Conservation (phyloP, 2,797 vertebrate genomes). For the Gephyroberyx darwinii region DNA sequence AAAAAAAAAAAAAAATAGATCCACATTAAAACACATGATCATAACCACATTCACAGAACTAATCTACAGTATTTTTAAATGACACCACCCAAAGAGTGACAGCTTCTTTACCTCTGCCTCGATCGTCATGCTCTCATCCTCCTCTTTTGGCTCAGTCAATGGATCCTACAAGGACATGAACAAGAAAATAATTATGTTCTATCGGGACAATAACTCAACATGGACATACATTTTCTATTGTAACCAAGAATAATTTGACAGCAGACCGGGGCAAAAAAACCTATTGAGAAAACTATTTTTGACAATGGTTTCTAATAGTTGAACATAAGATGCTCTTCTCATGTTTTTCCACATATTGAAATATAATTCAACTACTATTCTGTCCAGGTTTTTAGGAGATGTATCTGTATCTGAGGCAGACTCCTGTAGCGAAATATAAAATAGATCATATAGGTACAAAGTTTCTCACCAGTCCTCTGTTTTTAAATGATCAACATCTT, state of each 20-base stretch:
- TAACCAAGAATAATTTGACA: neutral
- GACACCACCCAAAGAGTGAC: neutral
- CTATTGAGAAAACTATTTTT: too few relatives aligned
- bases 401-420: too few relatives aligned
- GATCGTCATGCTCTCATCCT: conserved; percentile 12
- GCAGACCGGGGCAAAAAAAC: too few relatives aligned
- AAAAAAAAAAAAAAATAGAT: neutral
- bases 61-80: neutral
- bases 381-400: too few relatives aligned
- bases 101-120: conserved; percentile 39
- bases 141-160: neutral
- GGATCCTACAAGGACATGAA: conserved; percentile 1
- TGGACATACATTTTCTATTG: neutral
- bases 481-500: too few relatives aligned
- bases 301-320: too few relatives aligned
- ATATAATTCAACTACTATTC: too few relatives aligned
- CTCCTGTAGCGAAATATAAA: too few relatives aligned
- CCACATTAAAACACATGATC: neutral
- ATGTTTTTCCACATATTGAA: too few relatives aligned
- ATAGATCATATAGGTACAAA: too few relatives aligned
- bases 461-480: too few relatives aligned
- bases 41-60: neutral
- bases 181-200: neutral
- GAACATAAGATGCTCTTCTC: too few relatives aligned
- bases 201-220: neutral